Evolutionary conservation across 2,113 vertebrate genomes (phyloP), one percentile per base, ranked within the genome.

Genomic region (Gobio gobio): DNA sequence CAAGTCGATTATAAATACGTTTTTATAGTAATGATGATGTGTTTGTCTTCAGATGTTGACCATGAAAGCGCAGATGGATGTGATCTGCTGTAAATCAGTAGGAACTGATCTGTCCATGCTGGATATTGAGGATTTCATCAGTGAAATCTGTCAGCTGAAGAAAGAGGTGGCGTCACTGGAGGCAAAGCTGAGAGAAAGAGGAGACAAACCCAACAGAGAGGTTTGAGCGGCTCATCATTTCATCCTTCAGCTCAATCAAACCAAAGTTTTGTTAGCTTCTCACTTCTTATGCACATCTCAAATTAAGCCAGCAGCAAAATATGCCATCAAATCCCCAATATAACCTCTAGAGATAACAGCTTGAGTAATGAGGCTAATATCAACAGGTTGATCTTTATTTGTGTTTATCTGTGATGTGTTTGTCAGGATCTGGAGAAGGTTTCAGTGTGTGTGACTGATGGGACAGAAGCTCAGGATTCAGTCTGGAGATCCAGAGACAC

Each of bases 61-160:
- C 24, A 56, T 54, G 47, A 18, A 8, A 5, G 47, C 7, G 16
- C n/a, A 77, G 49, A 20, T 24, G 72, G 72, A 74, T 13, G n/a
- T 77, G 49, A 33, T 26, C 24, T 77, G 26, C 49, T 77, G 49
- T 77, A 56, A 77, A 56, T 77, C 40, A 40, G 40, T 40, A 40
- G 40, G 40, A 40, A 40, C 40, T 40, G 40, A 40, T 40, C 40
- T 40, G 40, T 40, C 40, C 40, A 40, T 40, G 40, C 40, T 40
- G 40, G 40, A 40, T 40, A 40, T 40, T 40, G 40, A 40, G 40
- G 40, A 40, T 40, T 40, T 40, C 40, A 40, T 40, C 40, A 40
- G 40, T 40, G 40, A 40, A 40, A 40, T 40, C 40, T 40, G 40
- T 40, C 40, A 40, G 40, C 40, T 40, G 40, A 40, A 40, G 40